Evolutionary conservation across 2,113 vertebrate species (phyloP), one percentile per base, ranked within the genome.

Genomic region (Sphaerodactylus townsendi): DNA sequence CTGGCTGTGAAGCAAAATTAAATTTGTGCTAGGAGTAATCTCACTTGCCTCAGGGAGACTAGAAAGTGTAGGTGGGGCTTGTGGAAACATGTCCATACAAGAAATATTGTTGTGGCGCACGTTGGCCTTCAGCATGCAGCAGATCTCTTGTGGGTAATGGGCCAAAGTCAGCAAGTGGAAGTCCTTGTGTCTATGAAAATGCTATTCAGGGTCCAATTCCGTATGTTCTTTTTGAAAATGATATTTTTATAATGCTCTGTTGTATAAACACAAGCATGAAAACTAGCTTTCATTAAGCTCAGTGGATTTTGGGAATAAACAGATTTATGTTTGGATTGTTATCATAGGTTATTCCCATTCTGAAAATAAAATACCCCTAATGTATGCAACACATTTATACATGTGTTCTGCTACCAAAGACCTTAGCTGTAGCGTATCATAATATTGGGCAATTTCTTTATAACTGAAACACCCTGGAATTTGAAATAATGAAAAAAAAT

Each of bases 401-500:
- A 33, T 21, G 4, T 68, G 9, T 64, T 62, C 39, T 9, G 62
- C 0, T 82, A 84, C 73, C 25, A 62, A 1, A 82, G 72, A 81
- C 35, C 2, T 33, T 33, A 3, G 1, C 1, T 84, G 2, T 62
- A 62, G 23, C 2, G 59, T 4, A 44, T 64, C 56, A 37, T 79
- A 59, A 1, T 7, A 13, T 1, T 70, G 4, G 37, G 6, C 80
- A 84, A 84, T 14, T 74, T 65, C 79, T 79, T 88, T 64, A 79
- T 74, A 8, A 85, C 75, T 37, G 46, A 19, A 3, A 37, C 7
- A 87, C 89, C 81, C 0, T 66, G 39, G 17, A 39, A 85, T 81
- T 35, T 83, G 82, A 65, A 90, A 73, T 56, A 56, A 62, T 69
- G 50, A 19, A 62, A 70, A n/a, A 82, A 79, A 85, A 84, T 77